Conservation (phyloP, 1,140 invertebrate genomes). For the Panagrolaimus sp. region DNA sequence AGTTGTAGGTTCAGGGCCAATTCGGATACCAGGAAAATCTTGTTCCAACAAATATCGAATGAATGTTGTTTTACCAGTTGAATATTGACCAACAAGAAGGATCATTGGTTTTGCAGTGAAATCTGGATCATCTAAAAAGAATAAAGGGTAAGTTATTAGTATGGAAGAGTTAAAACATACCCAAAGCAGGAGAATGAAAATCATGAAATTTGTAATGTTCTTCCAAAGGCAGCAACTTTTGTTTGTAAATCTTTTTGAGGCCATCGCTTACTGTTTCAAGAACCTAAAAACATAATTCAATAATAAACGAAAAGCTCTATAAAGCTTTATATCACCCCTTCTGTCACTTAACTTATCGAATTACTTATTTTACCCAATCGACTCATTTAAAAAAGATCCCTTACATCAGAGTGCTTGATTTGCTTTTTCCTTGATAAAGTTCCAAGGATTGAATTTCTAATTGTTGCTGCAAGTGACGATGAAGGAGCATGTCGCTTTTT, state of each 20-base stretch:
- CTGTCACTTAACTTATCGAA: too few species aligned
- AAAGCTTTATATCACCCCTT: too few species aligned
- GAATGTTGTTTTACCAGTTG: constrained; percentile 96
- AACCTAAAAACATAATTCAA: constrained; percentile 69
- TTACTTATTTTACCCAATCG: too few species aligned
- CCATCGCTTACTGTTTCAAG: constrained; percentile 64
- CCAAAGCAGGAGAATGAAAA: constrained; percentile 81
- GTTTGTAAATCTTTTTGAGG: constrained; percentile 58
- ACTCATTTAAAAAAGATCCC: too few species aligned
- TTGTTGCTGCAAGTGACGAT: too few species aligned
- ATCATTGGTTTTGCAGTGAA: constrained; percentile 99
- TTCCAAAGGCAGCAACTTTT: constrained; percentile 83
- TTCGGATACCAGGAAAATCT: constrained; percentile 88
- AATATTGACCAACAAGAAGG: constrained; percentile 91
- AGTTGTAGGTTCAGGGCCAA: constrained; percentile 81
- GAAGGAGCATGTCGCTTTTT: too few species aligned
- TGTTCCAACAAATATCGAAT: constrained; percentile 88
- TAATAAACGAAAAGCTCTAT: too few species aligned
- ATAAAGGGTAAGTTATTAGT: too few species aligned
- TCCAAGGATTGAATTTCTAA: too few species aligned
- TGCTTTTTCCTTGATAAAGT: too few species aligned
- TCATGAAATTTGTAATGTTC: constrained; percentile 89
- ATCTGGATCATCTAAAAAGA: constrained; percentile 85
- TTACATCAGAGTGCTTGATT: too few species aligned
- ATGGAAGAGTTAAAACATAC: too few species aligned